Conservation (phyloP, 2,888 invertebrate genomes). For the Syrista parreyssii region DNA sequence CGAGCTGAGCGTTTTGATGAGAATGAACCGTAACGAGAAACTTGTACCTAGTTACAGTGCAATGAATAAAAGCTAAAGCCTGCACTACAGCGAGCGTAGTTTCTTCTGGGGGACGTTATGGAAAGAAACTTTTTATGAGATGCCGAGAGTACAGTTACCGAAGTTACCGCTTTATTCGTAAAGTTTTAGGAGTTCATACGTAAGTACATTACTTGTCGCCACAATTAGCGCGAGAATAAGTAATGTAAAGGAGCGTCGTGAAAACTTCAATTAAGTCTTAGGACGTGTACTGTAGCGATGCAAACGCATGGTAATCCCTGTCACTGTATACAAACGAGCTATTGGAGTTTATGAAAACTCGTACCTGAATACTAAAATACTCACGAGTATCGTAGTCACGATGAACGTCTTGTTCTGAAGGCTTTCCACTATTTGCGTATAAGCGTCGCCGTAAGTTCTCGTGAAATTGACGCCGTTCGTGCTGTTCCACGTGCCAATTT, state of each 20-base stretch:
- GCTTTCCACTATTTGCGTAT: conserved; percentile 89
- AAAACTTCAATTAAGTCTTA: conserved; percentile 44
- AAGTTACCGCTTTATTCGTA: conserved; percentile 24
- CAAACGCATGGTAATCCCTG: not conserved
- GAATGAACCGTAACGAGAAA: conserved; percentile 20
- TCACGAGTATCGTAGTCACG: conserved; percentile 91
- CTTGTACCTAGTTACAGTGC: conserved; percentile 18
- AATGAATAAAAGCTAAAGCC: conserved; percentile 26
- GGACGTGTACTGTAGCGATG: not conserved
- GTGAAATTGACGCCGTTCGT: conserved; percentile 90
- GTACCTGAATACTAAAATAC: conserved; percentile 47
- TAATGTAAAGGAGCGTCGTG: conserved; percentile 24
- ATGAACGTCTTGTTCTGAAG: conserved; percentile 91
- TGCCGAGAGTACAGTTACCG: conserved; percentile 16
- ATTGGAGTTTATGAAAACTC: not conserved
- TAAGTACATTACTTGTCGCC: conserved; percentile 43
- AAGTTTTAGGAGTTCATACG: conserved; percentile 45
- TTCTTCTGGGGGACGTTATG: conserved; percentile 12
- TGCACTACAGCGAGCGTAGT: conserved; percentile 13
- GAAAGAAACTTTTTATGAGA: conserved; percentile 28
- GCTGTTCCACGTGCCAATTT: conserved; percentile 90
- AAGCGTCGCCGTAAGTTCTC: conserved; percentile 85
- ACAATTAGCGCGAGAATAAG: conserved; percentile 47
- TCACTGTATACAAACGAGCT: not conserved
- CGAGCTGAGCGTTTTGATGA: conserved; percentile 2